Evolutionary conservation across 2,113 vertebrate species (phyloP), one percentile per base, ranked within the genome.

Genomic region (Lucifuga dentata): DNA sequence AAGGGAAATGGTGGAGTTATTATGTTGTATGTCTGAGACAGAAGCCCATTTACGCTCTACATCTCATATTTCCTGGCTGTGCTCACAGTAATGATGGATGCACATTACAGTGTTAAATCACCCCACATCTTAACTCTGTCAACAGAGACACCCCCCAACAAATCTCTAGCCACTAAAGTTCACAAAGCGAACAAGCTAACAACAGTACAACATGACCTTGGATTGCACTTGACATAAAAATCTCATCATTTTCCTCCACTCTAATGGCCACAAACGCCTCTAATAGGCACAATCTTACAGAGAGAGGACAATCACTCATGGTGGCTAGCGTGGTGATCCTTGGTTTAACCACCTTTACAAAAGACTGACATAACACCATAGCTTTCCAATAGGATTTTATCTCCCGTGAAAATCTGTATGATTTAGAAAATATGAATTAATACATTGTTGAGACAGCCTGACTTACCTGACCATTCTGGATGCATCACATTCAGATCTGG

Each of bases 381-480:
- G 11, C 24, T 40, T 32, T 24, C 23, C 16, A 35, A 23, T 52
- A 76, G 24, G 33, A 15, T 56, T 49, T 44, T 51, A 19, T 11
- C 11, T 5, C 35, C 24, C 12, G n/a, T n/a, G n/a, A n/a, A n/a
- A n/a, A n/a, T n/a, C n/a, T n/a, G n/a, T n/a, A n/a, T n/a, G n/a
- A n/a, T n/a, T n/a, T n/a, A n/a, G n/a, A n/a, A n/a, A n/a, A n/a
- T n/a, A n/a, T n/a, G n/a, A n/a, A n/a, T n/a, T 29, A 29, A 7
- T 2, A n/a, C 38, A 40, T 40, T n/a, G 11, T 2, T 40, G 11
- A n/a, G 38, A 15, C 38, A 29, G 26, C 29, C 15, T 19, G 23
- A 88, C 76, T 26, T 85, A 88, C 86, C 88, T 83, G 82, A 90
- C 85, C 68, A 85, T 86, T 73, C 70, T 87, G 82, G 80, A 71